A percentile compares a stretch with the other conserved stretches of the same genome.
These are phyloP conservation scores for Danio choprae DNA, from an alignment of 2,797 vertebrate genomes.

Conservation along the genomic window DNA sequence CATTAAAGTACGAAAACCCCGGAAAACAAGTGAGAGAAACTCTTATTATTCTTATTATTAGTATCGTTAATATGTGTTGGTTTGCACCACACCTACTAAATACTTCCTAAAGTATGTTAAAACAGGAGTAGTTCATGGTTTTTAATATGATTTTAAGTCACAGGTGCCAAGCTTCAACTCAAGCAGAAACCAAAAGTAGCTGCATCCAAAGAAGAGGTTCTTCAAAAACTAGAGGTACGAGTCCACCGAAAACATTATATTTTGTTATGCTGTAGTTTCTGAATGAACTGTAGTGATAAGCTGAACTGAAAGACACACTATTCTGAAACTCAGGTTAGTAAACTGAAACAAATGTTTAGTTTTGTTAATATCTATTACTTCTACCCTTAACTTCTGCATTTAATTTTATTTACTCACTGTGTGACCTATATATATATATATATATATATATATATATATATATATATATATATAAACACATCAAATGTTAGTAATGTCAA, in stretches of 20 bases:
- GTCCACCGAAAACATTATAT: not conserved
- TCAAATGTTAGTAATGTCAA: not conserved
- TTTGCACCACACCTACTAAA: not conserved
- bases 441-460: too few relatives aligned
- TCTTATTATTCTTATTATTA: not conserved
- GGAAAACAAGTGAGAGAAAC: constrained; percentile 74
- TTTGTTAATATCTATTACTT: too few relatives aligned
- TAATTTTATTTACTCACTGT: too few relatives aligned
- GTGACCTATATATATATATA: not conserved
- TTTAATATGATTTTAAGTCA: not conserved
- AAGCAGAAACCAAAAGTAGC: constrained; percentile 65
- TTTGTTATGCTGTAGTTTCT: not conserved
- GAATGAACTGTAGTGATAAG: not conserved
- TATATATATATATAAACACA: too few relatives aligned
- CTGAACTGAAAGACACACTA: not conserved
- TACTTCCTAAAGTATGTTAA: not conserved
- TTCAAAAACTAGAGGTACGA: constrained; percentile 81
- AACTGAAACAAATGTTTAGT: too few relatives aligned
- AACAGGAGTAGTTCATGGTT: not conserved
- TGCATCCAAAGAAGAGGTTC: constrained; percentile 76
- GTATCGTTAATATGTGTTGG: not conserved
- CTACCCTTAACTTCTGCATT: too few relatives aligned
- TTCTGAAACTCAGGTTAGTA: not conserved
- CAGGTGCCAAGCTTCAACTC: constrained; percentile 38
- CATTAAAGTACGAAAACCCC: constrained; percentile 75